A percentile compares a stretch with the other conserved stretches of the same genome.
Conservation (phyloP, 2,797 vertebrate genomes). For the Chelon auratus region DNA sequence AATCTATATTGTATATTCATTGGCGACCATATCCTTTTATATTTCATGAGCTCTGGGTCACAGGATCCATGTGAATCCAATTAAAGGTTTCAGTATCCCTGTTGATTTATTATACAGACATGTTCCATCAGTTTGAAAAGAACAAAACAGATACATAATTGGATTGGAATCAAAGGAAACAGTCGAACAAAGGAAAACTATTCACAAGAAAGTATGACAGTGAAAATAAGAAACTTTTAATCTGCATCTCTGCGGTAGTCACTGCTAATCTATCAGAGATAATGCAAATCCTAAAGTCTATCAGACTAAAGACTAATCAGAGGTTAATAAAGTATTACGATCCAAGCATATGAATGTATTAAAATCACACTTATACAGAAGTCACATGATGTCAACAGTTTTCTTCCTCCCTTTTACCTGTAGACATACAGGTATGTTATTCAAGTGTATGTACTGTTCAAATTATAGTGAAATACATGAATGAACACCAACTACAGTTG, state of each 20-base stretch:
- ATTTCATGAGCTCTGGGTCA: constrained; percentile 5
- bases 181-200: not conserved
- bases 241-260: constrained; percentile 21
- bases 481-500: too few relatives aligned
- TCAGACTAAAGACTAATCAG: constrained; percentile 1
- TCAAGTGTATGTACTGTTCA: too few relatives aligned
- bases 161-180: not conserved
- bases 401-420: too few relatives aligned
- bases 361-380: not conserved
- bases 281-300: constrained; percentile 5
- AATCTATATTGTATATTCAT: constrained; percentile 4
- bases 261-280: constrained; percentile 18
- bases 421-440: not conserved
- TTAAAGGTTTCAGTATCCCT: not conserved
- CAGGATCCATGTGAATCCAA: constrained; percentile 1
- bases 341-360: not conserved
- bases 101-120: constrained; percentile 6
- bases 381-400: too few relatives aligned
- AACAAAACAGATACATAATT: not conserved
- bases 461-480: too few relatives aligned
- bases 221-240: constrained; percentile 27
- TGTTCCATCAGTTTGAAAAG: not conserved
- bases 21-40: not conserved
- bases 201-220: not conserved
- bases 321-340: not conserved